Evolutionary conservation across 2,797 vertebrate genomes (phyloP).

Genomic region (Alosa sapidissima): DNA sequence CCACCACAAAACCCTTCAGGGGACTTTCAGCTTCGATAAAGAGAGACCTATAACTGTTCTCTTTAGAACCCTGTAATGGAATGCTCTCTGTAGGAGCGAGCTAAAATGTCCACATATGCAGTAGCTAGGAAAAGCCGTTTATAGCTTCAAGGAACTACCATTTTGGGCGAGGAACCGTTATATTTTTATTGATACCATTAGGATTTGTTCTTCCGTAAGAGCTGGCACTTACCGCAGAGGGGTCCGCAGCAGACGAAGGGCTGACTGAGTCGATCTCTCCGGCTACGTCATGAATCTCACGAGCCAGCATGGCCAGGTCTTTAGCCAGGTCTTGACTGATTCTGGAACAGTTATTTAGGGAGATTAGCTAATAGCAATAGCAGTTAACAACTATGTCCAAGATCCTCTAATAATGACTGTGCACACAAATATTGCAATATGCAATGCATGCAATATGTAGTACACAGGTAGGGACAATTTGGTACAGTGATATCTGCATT

Average conservation of each 20-base stretch:
- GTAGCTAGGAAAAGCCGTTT: not conserved
- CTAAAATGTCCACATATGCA: not conserved
- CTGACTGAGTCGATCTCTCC: conserved; percentile 98
- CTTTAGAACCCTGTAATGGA: not conserved
- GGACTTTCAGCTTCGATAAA: not conserved
- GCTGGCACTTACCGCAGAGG: conserved; percentile 83
- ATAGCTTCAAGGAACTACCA: not conserved
- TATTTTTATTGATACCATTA: not conserved
- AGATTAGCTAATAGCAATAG: not conserved
- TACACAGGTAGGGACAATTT: too few species aligned
- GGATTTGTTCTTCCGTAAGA: not conserved
- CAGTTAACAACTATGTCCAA: not conserved
- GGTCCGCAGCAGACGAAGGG: conserved; percentile 84
- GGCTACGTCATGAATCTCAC: conserved; percentile 97
- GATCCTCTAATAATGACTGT: not conserved
- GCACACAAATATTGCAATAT: too few species aligned
- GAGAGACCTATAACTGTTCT: not conserved
- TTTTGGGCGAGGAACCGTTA: not conserved
- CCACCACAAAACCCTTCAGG: not conserved
- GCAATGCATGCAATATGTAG: too few species aligned
- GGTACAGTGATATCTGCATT: too few species aligned
- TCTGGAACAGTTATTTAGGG: conserved; percentile 63
- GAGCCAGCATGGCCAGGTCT: conserved; percentile 93
- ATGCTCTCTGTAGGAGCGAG: not conserved
- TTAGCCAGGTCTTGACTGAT: conserved; percentile 94